Percentiles rank a stretch among this genome's conserved stretches.
These are phyloP conservation scores for Huso huso DNA, from an alignment of 2,797 vertebrate species.

Conservation along the genomic window DNA sequence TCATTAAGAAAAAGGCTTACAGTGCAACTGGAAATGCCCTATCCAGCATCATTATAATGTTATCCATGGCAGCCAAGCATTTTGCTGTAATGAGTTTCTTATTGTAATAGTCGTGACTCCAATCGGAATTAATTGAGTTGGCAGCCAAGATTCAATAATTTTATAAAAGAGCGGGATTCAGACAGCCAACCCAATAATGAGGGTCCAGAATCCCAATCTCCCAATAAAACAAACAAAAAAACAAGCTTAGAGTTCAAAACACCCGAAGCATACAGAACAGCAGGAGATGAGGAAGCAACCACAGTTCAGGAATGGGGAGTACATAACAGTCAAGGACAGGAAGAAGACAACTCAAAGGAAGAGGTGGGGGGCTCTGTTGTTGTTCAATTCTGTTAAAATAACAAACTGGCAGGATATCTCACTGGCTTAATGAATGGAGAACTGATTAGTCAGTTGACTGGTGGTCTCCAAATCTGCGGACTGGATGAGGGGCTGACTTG, in stretches of 20 bases:
- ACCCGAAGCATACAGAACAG: too few relatives aligned
- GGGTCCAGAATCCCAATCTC: too few relatives aligned
- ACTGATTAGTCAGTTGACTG: constrained; percentile 37
- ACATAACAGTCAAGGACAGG: too few relatives aligned
- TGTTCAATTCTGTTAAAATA: too few relatives aligned
- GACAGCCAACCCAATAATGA: too few relatives aligned
- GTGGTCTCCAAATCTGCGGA: constrained; percentile 39
- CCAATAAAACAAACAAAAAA: too few relatives aligned
- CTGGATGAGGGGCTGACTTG: constrained; percentile 47
- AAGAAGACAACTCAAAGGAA: too few relatives aligned
- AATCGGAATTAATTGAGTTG: constrained; percentile 1
- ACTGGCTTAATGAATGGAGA: constrained; percentile 31
- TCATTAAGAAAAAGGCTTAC: neutral
- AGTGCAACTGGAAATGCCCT: neutral
- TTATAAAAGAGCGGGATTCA: neutral
- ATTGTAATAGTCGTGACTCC: neutral
- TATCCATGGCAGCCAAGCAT: neutral
- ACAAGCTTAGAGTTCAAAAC: too few relatives aligned
- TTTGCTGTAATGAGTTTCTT: neutral
- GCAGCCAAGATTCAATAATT: constrained; percentile 2
- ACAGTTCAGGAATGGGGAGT: too few relatives aligned
- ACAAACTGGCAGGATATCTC: neutral
- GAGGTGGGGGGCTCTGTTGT: too few relatives aligned
- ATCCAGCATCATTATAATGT: neutral
- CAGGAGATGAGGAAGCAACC: too few relatives aligned